Conservation (phyloP, 2,797 vertebrate genomes). For the Momotus momota region DNA sequence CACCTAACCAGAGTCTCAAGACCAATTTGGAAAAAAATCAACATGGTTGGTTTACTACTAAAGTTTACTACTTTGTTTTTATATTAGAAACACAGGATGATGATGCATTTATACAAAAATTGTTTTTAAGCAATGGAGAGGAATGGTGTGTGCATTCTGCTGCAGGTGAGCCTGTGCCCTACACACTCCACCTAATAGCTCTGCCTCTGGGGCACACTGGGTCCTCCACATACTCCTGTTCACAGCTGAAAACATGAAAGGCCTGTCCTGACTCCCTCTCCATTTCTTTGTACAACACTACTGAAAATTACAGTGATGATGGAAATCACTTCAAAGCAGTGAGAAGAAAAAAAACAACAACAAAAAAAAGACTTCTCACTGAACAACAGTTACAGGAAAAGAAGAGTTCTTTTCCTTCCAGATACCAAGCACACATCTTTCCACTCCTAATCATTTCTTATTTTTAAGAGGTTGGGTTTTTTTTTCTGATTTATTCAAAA, state of each 20-base stretch:
- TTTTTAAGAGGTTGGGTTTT: not conserved
- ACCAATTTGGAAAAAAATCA: not conserved
- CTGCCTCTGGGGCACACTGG: not conserved
- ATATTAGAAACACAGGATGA: not conserved
- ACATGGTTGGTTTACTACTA: not conserved
- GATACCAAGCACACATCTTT: not conserved
- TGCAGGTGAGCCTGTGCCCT: not conserved
- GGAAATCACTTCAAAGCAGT: constrained; percentile 63
- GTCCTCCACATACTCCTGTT: not conserved
- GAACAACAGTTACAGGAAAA: constrained; percentile 25
- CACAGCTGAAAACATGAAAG: constrained; percentile 53
- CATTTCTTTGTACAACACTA: constrained; percentile 2
- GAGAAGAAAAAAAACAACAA: not conserved
- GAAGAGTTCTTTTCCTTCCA: not conserved
- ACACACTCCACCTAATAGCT: not conserved
- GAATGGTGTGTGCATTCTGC: fast-evolving
- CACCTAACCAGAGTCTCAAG: not conserved
- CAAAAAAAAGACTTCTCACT: not conserved
- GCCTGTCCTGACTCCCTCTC: not conserved
- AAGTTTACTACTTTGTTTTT: not conserved
- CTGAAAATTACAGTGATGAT: constrained; percentile 60
- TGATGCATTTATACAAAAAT: not conserved
- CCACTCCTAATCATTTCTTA: not conserved
- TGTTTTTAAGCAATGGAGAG: not conserved
- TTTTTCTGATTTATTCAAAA: not conserved